Conservation (phyloP, 2,113 vertebrate genomes). For the Toxostoma redivivum region DNA sequence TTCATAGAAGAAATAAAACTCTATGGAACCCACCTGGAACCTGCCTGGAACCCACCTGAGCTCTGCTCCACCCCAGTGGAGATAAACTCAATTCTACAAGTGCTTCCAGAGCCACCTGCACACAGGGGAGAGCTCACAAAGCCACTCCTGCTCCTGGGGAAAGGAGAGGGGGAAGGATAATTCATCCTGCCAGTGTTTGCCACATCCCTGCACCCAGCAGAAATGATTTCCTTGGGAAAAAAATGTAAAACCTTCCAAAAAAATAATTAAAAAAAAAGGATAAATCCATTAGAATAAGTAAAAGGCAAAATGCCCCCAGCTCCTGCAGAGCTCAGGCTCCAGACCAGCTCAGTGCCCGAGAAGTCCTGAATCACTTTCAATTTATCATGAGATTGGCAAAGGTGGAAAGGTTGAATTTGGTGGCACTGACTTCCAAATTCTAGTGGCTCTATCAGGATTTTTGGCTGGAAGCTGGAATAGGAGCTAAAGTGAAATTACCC, state of each 20-base stretch:
- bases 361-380: background rate
- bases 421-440: background rate
- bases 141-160: background rate
- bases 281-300: background rate
- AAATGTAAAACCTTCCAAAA: background rate
- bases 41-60: no score
- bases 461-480: background rate
- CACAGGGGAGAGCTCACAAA: background rate
- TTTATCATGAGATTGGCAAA: background rate
- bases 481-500: background rate
- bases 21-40: no score
- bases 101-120: background rate
- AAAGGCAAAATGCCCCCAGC: background rate
- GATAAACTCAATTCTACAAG: background rate
- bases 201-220: background rate
- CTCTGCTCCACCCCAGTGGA: background rate
- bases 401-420: background rate
- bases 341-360: background rate
- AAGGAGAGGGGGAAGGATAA: fast-evolving
- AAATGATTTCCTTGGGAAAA: background rate
- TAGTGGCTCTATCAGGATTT: background rate
- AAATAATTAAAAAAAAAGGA: no score
- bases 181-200: background rate
- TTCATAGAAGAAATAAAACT: no score
- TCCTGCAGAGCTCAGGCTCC: background rate